Percentiles rank a stretch among this genome's conserved stretches.
phyloP scores from a whole-genome alignment of 2,888 invertebrate genomes.

The Melinopterus prodromus region DNA sequence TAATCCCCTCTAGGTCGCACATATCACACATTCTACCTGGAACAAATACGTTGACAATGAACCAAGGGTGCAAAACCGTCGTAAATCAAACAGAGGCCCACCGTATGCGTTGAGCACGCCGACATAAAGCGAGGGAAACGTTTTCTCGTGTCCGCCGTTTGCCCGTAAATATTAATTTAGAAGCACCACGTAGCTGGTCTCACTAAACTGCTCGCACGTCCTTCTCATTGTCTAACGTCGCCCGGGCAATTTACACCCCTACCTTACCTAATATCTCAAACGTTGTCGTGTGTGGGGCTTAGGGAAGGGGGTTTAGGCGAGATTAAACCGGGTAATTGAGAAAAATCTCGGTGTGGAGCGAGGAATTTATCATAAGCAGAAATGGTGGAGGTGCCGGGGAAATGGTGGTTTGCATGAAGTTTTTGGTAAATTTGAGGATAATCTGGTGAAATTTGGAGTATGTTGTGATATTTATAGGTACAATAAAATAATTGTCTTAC shows the following conservation, averaged over 20 bases:
- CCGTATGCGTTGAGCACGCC: neutral
- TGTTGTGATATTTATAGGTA: no score
- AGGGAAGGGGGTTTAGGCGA: neutral
- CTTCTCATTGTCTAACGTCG: neutral
- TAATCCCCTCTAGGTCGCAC: no score
- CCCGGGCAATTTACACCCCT: neutral
- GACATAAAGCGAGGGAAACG: neutral
- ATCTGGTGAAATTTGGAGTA: no score
- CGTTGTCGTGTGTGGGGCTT: neutral
- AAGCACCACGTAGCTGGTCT: neutral
- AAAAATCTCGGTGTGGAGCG: neutral
- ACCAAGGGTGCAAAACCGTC: neutral
- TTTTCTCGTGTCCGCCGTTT: neutral
- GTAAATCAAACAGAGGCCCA: neutral
- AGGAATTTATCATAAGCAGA: neutral
- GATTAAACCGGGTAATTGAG: neutral
- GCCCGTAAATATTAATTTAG: neutral
- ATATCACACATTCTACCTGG: neutral
- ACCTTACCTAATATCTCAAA: neutral
- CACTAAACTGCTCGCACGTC: neutral
- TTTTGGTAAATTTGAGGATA: neutral
- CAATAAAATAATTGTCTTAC: no score
- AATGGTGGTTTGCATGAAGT: neutral
- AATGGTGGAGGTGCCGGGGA: constrained; percentile 19
- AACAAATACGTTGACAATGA: neutral